Evolutionary conservation across 35 echinoderm and acorn worm genomes (phyloP).

Genomic region (Nesometra sesokonis): DNA sequence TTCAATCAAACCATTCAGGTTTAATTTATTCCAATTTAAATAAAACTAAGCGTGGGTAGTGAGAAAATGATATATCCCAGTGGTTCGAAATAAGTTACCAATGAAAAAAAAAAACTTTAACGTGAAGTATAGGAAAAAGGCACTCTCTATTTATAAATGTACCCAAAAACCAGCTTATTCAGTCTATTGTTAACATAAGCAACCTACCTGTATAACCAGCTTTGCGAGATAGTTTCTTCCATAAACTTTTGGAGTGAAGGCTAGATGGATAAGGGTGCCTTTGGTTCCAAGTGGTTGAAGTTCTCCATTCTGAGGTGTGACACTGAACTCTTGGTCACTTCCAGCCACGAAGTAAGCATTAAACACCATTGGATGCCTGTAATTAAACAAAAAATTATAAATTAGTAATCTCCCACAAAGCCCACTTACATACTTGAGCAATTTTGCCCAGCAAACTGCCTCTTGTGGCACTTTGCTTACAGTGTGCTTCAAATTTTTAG

Average conservation of each 20-base stretch:
- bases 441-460: no score
- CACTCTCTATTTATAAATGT: no score
- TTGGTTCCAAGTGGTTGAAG: constrained; percentile 66
- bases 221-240: constrained; percentile 81
- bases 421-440: background rate
- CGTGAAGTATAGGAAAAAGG: no score
- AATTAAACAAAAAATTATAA: background rate
- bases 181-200: background rate
- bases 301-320: constrained; percentile 80
- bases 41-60: no score
- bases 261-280: constrained; percentile 62
- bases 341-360: constrained; percentile 89
- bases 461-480: no score
- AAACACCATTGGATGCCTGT: constrained; percentile 72
- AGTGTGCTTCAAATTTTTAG: no score
- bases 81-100: no score
- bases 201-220: constrained; percentile 78
- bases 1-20: no score
- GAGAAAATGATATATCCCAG: no score
- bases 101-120: no score
- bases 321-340: constrained; percentile 77
- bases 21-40: no score
- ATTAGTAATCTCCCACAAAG: background rate
- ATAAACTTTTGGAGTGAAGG: constrained; percentile 76
- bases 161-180: no score